Conservation (phyloP, 2,113 vertebrate genomes). For the Gasterosteus aculeatus region DNA sequence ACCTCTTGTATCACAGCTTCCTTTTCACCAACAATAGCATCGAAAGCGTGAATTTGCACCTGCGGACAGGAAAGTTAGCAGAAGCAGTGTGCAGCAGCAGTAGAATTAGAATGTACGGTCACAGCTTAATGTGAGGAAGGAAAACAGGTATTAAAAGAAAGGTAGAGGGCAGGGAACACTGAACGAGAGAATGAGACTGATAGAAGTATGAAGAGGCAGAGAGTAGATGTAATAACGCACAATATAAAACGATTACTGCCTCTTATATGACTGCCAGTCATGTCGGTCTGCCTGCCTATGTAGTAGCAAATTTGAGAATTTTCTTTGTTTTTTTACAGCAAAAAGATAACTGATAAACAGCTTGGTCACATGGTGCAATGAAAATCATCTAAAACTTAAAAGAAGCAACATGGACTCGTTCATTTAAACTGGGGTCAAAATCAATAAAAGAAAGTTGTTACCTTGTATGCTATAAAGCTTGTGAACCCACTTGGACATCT, state of each 20-base stretch:
- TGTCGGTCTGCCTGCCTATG: background rate
- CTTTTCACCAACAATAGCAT: constrained; percentile 80
- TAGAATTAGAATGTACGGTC: background rate
- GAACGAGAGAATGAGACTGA: background rate
- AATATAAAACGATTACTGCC: background rate
- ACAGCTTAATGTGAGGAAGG: background rate
- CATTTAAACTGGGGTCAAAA: too few relatives aligned
- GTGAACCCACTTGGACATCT: background rate
- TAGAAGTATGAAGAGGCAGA: background rate
- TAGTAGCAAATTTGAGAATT: background rate
- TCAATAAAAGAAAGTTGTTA: background rate
- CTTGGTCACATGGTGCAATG: too few relatives aligned
- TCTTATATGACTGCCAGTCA: background rate
- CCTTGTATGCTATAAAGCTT: background rate
- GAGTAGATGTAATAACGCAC: background rate
- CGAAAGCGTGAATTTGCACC: constrained; percentile 84
- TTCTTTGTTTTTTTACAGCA: background rate
- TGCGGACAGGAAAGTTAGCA: constrained; percentile 52
- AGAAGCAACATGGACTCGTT: too few relatives aligned
- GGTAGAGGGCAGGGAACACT: background rate
- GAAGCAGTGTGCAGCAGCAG: background rate
- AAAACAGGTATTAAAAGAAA: background rate
- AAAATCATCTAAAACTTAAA: too few relatives aligned
- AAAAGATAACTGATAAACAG: too few relatives aligned
- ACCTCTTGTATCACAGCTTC: constrained; percentile 85